Conservation (phyloP, 2,113 vertebrate species). For the Engraulis encrasicolus region DNA sequence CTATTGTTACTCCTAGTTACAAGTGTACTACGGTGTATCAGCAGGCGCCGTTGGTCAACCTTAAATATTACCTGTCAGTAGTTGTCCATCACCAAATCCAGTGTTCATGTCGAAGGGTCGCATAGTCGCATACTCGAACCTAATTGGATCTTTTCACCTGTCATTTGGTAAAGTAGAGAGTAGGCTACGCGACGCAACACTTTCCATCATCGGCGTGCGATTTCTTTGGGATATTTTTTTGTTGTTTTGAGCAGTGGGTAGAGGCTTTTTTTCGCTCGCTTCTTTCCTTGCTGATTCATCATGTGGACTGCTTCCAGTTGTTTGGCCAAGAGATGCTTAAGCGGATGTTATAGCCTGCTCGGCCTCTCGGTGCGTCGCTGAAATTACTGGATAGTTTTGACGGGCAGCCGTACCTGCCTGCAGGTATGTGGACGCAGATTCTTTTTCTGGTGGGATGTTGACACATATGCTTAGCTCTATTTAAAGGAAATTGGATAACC, state of each 20-base stretch:
- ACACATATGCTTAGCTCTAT: neutral
- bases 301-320: constrained; percentile 21
- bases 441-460: neutral
- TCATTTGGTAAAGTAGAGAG: constrained; percentile 3
- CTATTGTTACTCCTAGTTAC: neutral
- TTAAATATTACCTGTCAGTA: neutral
- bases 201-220: neutral
- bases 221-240: neutral
- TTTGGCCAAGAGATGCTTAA: neutral
- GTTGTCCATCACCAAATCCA: constrained; percentile 3
- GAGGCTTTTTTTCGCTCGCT: neutral
- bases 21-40: neutral
- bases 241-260: neutral
- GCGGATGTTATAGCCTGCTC: neutral
- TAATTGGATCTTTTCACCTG: constrained; percentile 2
- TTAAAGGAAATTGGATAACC: neutral
- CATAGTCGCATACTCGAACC: neutral
- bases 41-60: neutral
- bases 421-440: neutral
- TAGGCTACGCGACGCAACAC: neutral
- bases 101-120: neutral
- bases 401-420: neutral
- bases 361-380: neutral
- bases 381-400: constrained; percentile 1
- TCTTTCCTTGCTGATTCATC: constrained; percentile 12